Conservation (phyloP, 2,888 invertebrate genomes). For the Amphipoea oculea region DNA sequence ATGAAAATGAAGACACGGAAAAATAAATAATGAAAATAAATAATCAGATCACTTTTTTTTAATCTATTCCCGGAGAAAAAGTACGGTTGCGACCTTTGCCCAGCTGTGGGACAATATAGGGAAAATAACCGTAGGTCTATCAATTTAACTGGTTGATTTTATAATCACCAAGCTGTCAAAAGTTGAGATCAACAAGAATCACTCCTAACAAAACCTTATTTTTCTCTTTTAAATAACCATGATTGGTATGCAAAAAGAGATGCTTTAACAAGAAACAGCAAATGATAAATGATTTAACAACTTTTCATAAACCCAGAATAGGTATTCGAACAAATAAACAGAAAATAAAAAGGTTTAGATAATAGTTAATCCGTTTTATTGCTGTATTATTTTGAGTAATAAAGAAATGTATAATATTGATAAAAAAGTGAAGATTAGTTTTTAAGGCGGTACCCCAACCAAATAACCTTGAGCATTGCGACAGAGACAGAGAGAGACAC, state of each 20-base stretch:
- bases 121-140: too few relatives aligned
- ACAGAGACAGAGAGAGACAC: too few relatives aligned
- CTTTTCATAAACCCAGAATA: neutral
- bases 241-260: neutral
- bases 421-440: slow-evolving; percentile 29
- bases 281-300: slow-evolving; percentile 14
- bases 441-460: too few relatives aligned
- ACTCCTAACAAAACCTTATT: neutral
- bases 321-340: neutral
- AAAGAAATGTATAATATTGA: slow-evolving; percentile 23
- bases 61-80: neutral
- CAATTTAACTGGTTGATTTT: neutral
- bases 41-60: neutral
- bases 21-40: neutral
- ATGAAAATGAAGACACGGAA: neutral
- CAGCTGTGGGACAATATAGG: too few relatives aligned
- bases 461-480: too few relatives aligned
- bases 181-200: too few relatives aligned
- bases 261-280: neutral
- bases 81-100: too few relatives aligned
- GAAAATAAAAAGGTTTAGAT: slow-evolving; percentile 25
- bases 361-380: slow-evolving; percentile 46
- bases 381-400: slow-evolving; percentile 26
- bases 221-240: neutral
- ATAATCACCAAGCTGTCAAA: too few relatives aligned